These are phyloP conservation scores for Caenorhabditis wallacei DNA, from an alignment of 2,888 invertebrate species.

Conservation along the genomic window DNA sequence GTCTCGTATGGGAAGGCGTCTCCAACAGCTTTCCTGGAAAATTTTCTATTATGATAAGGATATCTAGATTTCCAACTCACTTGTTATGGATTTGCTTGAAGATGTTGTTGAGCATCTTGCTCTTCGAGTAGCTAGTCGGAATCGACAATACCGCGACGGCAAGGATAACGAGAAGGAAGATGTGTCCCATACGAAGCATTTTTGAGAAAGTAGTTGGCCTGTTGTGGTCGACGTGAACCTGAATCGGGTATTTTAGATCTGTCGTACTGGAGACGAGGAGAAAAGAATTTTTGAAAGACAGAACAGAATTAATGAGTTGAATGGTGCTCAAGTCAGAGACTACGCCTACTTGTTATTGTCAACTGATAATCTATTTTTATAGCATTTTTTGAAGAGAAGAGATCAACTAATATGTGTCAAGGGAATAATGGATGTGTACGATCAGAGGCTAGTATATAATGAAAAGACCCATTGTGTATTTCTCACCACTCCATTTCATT, in stretches of 20 bases:
- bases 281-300: slow-evolving; percentile 17
- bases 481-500: slow-evolving; percentile 1
- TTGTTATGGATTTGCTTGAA: slow-evolving; percentile 74
- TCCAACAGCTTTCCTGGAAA: slow-evolving; percentile 63
- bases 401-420: too few relatives aligned
- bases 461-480: not conserved
- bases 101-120: slow-evolving; percentile 65
- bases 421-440: too few relatives aligned
- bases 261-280: not conserved
- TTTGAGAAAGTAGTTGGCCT: slow-evolving; percentile 40
- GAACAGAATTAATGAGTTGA: slow-evolving; percentile 21
- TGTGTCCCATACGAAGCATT: slow-evolving; percentile 64
- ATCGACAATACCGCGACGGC: slow-evolving; percentile 61
- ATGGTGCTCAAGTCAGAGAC: too few relatives aligned
- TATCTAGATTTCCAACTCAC: slow-evolving; percentile 36
- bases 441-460: too few relatives aligned
- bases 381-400: too few relatives aligned
- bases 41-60: not conserved
- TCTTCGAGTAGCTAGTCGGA: slow-evolving; percentile 69
- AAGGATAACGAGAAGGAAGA: slow-evolving; percentile 60
- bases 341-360: slow-evolving; percentile 27
- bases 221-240: slow-evolving; percentile 25
- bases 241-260: not conserved
- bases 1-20: slow-evolving; percentile 63
- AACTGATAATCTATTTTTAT: too few relatives aligned